Base-by-base conservation (phyloP, 2,113 vertebrate genomes). In the Bufo bufo region DNA sequence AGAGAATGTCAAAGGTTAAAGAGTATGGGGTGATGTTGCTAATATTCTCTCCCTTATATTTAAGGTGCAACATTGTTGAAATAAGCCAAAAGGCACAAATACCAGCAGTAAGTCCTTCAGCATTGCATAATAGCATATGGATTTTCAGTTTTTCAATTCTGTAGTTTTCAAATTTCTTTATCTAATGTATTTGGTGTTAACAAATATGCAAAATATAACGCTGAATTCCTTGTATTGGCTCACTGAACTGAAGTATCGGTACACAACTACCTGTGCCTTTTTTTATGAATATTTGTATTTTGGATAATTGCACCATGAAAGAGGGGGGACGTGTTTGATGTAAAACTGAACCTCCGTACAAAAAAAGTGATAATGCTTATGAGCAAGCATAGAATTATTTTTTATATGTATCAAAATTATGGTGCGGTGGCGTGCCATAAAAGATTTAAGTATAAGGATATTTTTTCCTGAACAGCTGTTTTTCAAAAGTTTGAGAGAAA, bases 401-500 rank as follows among this genome's bases (percentile, higher is more conserved):
- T 33, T 33, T 33, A 61, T 52, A 87, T 81, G 52, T 87, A 84
- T 77, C 81, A 84, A 89, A 84, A 84, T 84, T 78, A 89, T 89
- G 87, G 87, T 78, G 87, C 82, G n/a, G 23, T 69, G 72, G 72
- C 65, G 87, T 77, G 72, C 87, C 74, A 74, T 89, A 89, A 84
- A 78, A 65, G 81, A 83, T 69, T 89, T 84, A 89, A 84, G 87
- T 89, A 89, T 84, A 69, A 89, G 87, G 87, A 89, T 89, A 89
- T 89, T 89, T 89, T 89, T 89, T 89, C 87, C 87, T 89, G 81
- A 84, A 84, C 43, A 78, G 87, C 82, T 89, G 72, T 89, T 89
- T 89, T 84, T 89, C 71, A 78, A 88, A 82, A 69, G 87, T 84
- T 84, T 78, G 82, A 84, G 71, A 89, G 87, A 84, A 89, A 84